Conservation (phyloP, 2,888 invertebrate genomes). For the Dynastes grantii region DNA sequence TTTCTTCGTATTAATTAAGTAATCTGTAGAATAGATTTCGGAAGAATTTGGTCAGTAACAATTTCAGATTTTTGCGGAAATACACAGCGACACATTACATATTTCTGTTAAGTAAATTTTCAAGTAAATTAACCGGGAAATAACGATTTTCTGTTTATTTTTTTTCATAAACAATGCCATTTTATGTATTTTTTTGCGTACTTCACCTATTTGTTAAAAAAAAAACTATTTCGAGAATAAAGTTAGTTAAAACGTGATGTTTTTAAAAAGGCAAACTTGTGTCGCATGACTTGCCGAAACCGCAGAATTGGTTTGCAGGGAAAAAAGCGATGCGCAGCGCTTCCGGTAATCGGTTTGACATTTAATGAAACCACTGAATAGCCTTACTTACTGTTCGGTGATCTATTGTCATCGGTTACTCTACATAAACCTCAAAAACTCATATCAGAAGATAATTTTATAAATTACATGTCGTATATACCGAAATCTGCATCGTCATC, state of each 20-base stretch:
- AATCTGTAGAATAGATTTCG: no score
- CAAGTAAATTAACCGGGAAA: no score
- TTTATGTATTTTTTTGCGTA: no score
- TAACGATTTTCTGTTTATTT: no score
- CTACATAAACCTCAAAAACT: constrained; percentile 23
- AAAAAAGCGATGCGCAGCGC: background rate
- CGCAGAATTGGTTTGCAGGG: background rate
- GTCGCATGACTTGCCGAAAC: background rate
- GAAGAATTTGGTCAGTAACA: no score
- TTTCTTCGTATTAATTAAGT: no score
- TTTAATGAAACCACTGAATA: constrained; percentile 28
- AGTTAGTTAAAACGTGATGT: background rate
- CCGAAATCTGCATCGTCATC: no score
- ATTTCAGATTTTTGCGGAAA: no score
- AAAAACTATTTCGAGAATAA: background rate
- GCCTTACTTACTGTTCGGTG: constrained; percentile 4
- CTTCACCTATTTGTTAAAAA: no score
- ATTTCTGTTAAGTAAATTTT: no score
- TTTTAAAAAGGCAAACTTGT: background rate
- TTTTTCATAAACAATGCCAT: no score
- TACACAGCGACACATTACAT: background rate
- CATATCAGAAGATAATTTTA: constrained; percentile 9
- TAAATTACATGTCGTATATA: constrained; percentile 1
- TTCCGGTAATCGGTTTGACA: constrained; percentile 36
- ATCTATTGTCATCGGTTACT: background rate